Evolutionary conservation across 2,888 invertebrate species (phyloP).

Genomic region (Agelastica alni): DNA sequence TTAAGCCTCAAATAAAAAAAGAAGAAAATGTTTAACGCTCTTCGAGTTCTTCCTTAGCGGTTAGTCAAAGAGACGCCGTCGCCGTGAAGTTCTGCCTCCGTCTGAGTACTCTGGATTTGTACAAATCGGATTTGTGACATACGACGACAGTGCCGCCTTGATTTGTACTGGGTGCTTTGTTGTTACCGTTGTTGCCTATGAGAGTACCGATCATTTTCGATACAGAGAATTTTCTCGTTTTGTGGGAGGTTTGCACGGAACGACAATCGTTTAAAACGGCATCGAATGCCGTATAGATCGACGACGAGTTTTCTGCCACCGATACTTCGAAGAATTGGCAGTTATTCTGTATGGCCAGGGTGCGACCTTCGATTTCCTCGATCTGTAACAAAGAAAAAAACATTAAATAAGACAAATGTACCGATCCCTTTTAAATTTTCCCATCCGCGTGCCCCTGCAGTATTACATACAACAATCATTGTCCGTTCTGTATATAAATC

Average conservation of each 20-base stretch:
- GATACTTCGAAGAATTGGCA: slow-evolving; percentile 82
- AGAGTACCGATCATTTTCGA: slow-evolving; percentile 79
- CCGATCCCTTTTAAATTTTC: too few species aligned
- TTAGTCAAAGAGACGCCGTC: slow-evolving; percentile 71
- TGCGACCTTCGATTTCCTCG: slow-evolving; percentile 71
- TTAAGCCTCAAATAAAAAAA: slow-evolving; percentile 3
- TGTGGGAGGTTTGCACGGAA: slow-evolving; percentile 53
- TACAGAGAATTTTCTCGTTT: slow-evolving; percentile 75
- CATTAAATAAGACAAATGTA: too few species aligned
- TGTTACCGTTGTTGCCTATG: slow-evolving; percentile 61
- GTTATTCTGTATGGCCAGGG: slow-evolving; percentile 67
- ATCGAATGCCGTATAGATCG: slow-evolving; percentile 75
- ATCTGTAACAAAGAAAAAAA: slow-evolving; percentile 61
- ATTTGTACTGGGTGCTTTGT: slow-evolving; percentile 51
- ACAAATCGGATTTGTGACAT: slow-evolving; percentile 64
- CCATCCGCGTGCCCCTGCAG: too few species aligned
- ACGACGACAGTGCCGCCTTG: slow-evolving; percentile 65
- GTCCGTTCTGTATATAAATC: too few species aligned
- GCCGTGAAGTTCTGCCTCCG: slow-evolving; percentile 64
- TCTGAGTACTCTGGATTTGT: slow-evolving; percentile 62
- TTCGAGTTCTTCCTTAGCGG: slow-evolving; percentile 48
- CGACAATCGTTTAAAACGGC: slow-evolving; percentile 70
- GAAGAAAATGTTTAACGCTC: slow-evolving; percentile 45
- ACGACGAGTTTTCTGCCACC: slow-evolving; percentile 77
- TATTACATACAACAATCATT: too few species aligned